Evolutionary conservation across 2,113 vertebrate genomes (phyloP).

Genomic region (Taxidea taxus): DNA sequence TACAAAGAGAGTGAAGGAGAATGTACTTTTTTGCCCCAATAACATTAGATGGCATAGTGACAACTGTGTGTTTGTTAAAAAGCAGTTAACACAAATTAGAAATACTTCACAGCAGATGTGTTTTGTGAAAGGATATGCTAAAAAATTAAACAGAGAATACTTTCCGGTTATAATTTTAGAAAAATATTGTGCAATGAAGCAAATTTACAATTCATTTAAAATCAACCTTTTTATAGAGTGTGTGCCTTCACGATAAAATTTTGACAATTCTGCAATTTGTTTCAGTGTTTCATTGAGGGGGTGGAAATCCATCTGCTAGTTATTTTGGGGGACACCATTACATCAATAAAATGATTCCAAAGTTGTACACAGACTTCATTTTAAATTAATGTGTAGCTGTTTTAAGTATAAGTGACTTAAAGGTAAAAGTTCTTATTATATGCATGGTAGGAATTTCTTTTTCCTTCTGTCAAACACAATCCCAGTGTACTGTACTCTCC

Average conservation of each 20-base stretch:
- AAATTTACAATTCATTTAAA: constrained; percentile 75
- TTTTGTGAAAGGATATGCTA: constrained; percentile 73
- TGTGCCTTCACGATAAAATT: constrained; percentile 70
- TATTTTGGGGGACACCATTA: constrained; percentile 78
- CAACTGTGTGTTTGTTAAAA: constrained; percentile 77
- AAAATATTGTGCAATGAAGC: constrained; percentile 59
- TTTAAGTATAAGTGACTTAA: constrained; percentile 55
- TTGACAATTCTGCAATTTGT: constrained; percentile 74
- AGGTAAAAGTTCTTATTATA: constrained; percentile 59
- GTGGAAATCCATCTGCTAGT: constrained; percentile 68
- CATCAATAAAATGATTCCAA: constrained; percentile 69
- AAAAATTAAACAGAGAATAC: constrained; percentile 77
- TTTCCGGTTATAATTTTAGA: constrained; percentile 76
- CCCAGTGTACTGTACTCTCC: constrained; percentile 21
- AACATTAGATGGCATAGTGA: constrained; percentile 70
- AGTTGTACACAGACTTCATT: constrained; percentile 61
- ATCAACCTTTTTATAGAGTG: constrained; percentile 75
- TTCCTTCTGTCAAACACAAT: constrained; percentile 55
- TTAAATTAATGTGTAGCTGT: constrained; percentile 51
- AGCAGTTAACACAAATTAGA: constrained; percentile 72
- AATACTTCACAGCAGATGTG: constrained; percentile 70
- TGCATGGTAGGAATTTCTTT: constrained; percentile 23
- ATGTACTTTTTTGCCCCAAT: constrained; percentile 58
- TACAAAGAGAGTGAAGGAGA: background rate
- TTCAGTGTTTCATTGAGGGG: constrained; percentile 73